Base-by-base conservation (phyloP, 2,888 invertebrate genomes). In the Tinea semifulvella region DNA sequence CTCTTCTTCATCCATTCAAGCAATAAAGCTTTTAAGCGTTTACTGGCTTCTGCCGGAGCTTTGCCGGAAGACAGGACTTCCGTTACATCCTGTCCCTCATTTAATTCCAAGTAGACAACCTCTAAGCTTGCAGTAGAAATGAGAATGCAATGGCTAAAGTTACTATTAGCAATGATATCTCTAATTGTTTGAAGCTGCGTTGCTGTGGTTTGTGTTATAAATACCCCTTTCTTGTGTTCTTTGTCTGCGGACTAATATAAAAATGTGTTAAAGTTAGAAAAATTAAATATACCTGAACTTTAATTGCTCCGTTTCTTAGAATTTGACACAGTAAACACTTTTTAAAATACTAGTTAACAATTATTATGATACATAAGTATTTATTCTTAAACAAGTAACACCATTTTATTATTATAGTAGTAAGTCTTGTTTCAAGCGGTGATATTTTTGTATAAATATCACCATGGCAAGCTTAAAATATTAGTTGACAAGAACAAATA, bases 81-180 rank as follows among this genome's bases (percentile, higher is more conserved):
- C 43, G 61, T 67, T 0, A 65, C 68, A 60, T 77, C 74, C 47
- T 57, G 65, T 7, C 68, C 75, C 1, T 65, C 63, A 50, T 71
- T 69, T 1, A 76, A 45, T 51, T 77, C 77, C 49, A 83, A 68
- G 42, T 75, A 76, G 31, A 87, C 80, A 22, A 85, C 69, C 44
- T 79, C 82, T 17, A 84, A 61, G 53, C 85, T 83, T 1, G 84
- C 79, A 17, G 83, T 74, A 11, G 85, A 84, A 50, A 89, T 71
- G 2, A 89, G 65, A 3, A 84, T 77, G 47, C 87, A 87, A 54
- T 84, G 83, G 6, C 85, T 77, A 48, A 89, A 85, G 27, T 77
- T 66, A 63, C 88, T 88, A 52, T 82, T 82, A 4, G 71, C 65
- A 22, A 89, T 77, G 17, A 89, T 84, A 52, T 87, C 82, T 50